Percentiles rank a stretch among this genome's conserved stretches.
phyloP scores from a whole-genome alignment of 2,888 invertebrate genomes.

The Pseudococcus viburni region DNA sequence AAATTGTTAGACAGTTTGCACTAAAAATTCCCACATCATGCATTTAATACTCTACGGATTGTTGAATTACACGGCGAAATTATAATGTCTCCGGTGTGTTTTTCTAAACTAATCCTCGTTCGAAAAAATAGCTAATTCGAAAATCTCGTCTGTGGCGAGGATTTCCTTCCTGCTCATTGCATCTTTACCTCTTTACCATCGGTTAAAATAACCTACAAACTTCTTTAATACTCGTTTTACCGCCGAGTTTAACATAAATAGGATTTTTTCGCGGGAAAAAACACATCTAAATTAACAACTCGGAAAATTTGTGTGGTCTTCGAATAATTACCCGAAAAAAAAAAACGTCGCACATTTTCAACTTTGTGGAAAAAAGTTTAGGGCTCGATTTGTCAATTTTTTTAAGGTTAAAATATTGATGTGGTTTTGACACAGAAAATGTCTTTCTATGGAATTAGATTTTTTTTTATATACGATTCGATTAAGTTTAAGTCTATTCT shows the following conservation, averaged over 20 bases:
- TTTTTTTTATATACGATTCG: neutral
- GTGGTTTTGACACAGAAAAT: neutral
- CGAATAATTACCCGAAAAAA: too few species aligned
- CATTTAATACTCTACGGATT: constrained; percentile 22
- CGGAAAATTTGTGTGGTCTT: too few species aligned
- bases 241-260: too few species aligned
- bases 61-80: constrained; percentile 16
- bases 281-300: too few species aligned
- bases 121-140: neutral
- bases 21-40: constrained; percentile 7
- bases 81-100: constrained; percentile 35
- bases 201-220: too few species aligned
- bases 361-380: neutral
- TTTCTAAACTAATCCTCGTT: neutral
- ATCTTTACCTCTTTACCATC: too few species aligned
- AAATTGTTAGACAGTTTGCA: constrained; percentile 29
- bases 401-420: neutral
- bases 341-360: neutral
- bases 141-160: neutral
- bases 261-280: too few species aligned
- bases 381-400: too few species aligned
- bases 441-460: neutral
- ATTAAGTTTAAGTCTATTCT: neutral
- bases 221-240: too few species aligned
- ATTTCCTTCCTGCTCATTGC: neutral